Base-by-base conservation (phyloP, 35 echinoderm and acorn worm genomes). In the Ophioderma brevispina region DNA sequence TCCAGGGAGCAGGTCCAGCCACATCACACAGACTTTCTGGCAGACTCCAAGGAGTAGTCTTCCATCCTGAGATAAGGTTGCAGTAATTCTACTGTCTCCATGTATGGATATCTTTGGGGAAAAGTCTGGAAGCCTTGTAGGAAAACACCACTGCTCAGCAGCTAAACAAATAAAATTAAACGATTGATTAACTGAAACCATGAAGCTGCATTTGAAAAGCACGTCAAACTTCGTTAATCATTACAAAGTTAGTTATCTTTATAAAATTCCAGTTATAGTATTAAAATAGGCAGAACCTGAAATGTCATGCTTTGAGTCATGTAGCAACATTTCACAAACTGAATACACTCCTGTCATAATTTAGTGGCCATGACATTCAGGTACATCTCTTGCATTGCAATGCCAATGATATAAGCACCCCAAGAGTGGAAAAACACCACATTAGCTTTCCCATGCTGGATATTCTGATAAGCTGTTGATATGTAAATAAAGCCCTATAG, bases 1-100 rank as follows among this genome's bases (percentile, higher is more conserved):
- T 95, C 97, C 97, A 99, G n/a, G 93, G 93, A 84, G 87, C 91
- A 31, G 95, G 88, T 19, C 97, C 97, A 76, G 97, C 97, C 34
- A 99, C 97, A 91, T 99, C 97, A 85, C 91, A 88, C 97, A 99
- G 0, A 99, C 97, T 81, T 99, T 99, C 97, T 99, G 32, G 97
- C 97, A 39, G 78, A 80, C 35, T 92, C 96, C 32, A 98, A 83
- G 32, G 55, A 84, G 88, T 92, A 98, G 85, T 98, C 96, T 34
- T 98, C 96, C 90, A 94, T 94, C 28, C 87, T 42, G 0, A 98
- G 90, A 42, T 98, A 98, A 6, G 96, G 96, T 13, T 25, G n/a
- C 14, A 98, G 87, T 17, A 98, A 80, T 84, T 98, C 96, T 33
- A 95, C 85, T 37, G 93, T 98, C 56, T 98, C 96, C 39, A 79